Evolutionary conservation across 1,140 invertebrate genomes (phyloP).

Genomic region (Ceratosolen fusciceps): DNA sequence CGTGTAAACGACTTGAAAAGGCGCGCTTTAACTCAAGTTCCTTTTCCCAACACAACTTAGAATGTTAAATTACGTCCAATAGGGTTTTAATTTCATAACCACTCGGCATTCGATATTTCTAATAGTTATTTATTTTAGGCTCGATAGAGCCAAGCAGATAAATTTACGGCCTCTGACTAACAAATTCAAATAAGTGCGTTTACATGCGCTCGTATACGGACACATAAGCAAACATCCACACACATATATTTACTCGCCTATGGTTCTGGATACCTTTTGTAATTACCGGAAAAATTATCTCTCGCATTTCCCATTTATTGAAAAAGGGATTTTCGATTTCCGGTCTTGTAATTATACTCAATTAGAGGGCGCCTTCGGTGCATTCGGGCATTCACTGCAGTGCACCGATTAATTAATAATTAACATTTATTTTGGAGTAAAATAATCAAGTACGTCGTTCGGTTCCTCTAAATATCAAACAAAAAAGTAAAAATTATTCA

Average conservation of each 20-base stretch:
- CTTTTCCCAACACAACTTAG: neutral
- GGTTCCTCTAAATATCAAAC: too few relatives aligned
- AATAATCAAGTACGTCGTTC: too few relatives aligned
- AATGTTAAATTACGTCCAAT: neutral
- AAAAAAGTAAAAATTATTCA: too few relatives aligned
- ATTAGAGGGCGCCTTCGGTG: neutral
- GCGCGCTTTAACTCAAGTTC: neutral
- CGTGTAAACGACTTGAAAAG: neutral
- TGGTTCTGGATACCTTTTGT: neutral
- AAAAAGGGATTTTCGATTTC: slow-evolving; percentile 4
- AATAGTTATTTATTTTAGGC: neutral
- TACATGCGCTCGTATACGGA: too few relatives aligned
- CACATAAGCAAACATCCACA: too few relatives aligned
- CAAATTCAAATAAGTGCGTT: too few relatives aligned
- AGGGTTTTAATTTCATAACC: neutral
- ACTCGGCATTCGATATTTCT: neutral
- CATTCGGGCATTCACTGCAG: neutral
- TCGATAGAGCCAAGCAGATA: too few relatives aligned
- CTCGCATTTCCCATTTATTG: neutral
- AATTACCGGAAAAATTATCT: neutral
- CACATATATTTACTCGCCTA: too few relatives aligned
- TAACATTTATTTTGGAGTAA: too few relatives aligned
- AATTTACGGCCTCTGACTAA: too few relatives aligned
- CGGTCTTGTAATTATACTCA: neutral
- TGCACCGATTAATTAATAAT: too few relatives aligned